Base-by-base conservation (phyloP, 2,888 invertebrate species). In the Callyntrura sp. region DNA sequence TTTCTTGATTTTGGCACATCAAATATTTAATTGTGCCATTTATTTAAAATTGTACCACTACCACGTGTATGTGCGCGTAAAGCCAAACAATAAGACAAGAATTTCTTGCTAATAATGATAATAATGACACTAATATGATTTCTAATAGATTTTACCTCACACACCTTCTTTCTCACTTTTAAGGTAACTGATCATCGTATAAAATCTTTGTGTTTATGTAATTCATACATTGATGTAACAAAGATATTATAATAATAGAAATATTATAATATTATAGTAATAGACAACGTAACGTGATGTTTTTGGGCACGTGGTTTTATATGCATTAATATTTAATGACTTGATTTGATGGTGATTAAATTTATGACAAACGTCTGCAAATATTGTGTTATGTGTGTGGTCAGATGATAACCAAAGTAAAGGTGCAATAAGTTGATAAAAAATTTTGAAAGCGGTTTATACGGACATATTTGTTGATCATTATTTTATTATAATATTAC, bases 1-100 rank as follows among this genome's bases (percentile, higher is more conserved):
- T 51, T 82, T 82, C 48, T 82, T 82, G 48, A 65, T 65, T 82
- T 65, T 82, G 82, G 65, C 82, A 82, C 62, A 82, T 82, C 82
- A 82, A 82, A 65, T 82, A 82, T 82, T 82, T 45, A 82, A 82
- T 78, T 78, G 43, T 55, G 78, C 14, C 55, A 55, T 78, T 70
- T 43, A 70, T 6, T 51, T 51, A 14, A n/a, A 14, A 51, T 5
- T 2, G 51, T 51, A 51, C 5, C 51, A 51, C 9, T 12, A n/a
- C n/a, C 9, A 35, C 35, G 2, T 35, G 35, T 4, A 35, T 35
- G 35, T 6, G 35, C 6, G 35, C 35, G 35, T 6, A 35, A 35
- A 35, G 35, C 6, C 35, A 35, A 35, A 35, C 6, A 35, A 6
- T 35, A 35, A 35, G 35, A 35, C 35, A 35, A 6, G 51, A 6